Evolutionary conservation across 2,888 invertebrate species (phyloP), one percentile per base, ranked within the genome.

Genomic region (Drosophila mimica): DNA sequence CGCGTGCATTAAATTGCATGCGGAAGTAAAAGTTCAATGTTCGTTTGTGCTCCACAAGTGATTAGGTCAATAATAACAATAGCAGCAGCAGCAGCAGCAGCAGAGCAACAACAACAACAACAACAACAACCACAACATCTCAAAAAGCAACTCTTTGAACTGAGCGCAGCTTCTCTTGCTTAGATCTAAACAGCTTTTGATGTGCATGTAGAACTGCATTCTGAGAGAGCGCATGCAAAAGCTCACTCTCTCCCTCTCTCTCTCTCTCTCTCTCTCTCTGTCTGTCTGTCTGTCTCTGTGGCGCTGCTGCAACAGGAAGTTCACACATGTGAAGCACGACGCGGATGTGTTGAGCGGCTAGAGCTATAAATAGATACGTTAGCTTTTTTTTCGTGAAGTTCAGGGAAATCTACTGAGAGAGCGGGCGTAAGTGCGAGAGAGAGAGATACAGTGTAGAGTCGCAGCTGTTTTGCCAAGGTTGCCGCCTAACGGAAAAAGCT

Each of bases 1-100:
- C 78, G 80, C 77, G 74, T 79, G 79, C 80, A 79, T 76, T 70
- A 83, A 88, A 88, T 85, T 90, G 91, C 91, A 92, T 92, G 92
- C 92, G 92, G 92, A 92, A 92, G 92, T 92, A 92, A 92, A 92
- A 92, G 92, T 92, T 92, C 92, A 92, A 92, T 92, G 92, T 90
- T 92, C 92, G 92, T 92, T 92, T 91, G 90, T 92, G 92, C 92
- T 92, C 92, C 91, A 92, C 92, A 92, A 92, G 92, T 92, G 92
- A 92, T 92, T 92, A 92, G 92, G 92, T 92, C 92, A 92, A 92
- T 92, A 92, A 92, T 92, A 91, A 70, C 57, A 57, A 57, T 57
- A 57, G 57, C 57, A 43, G 52, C 51, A 91, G 89, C 46, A 91
- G 88, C 88, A 90, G 83, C 82, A 82, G 30, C 30, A 91, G 88